Base-by-base conservation (phyloP, 2,113 vertebrate genomes). In the Grammomys dolichurus region DNA sequence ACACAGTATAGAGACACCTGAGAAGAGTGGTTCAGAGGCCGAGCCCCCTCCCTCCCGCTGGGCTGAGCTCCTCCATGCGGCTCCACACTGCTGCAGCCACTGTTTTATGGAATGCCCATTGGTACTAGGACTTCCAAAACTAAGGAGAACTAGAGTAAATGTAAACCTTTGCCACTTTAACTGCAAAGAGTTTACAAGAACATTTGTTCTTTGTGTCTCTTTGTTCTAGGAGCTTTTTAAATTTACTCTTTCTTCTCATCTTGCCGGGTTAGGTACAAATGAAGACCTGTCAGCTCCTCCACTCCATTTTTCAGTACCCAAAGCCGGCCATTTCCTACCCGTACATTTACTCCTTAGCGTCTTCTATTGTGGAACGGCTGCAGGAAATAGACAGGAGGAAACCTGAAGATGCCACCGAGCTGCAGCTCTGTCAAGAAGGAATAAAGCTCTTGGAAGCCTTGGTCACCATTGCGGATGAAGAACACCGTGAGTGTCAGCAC, bases 241-340 rank as follows among this genome's bases (percentile, higher is more conserved):
- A 92, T 70, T 96, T 88, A 96, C 14, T 77, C 13, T 93, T 95
- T 94, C 63, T 98, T 97, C 98, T 94, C 97, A 77, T 93, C 81
- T 98, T 93, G 94, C 88, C 67, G 72, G 17, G 98, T 87, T 97
- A 99, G 99, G 99, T 99, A 10, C 98, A 99, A 96, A 98, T 94
- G 94, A 99, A 98, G 56, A 99, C 99, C 98, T 99, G 98, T 98
- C 99, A 99, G 98, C 98, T 99, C 95, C 97, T 99, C 13, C 98
- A 98, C 46, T 99, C 99, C 28, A 98, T 99, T 98, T 99, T 99
- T 91, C 99, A 99, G 98, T 98, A 98, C 97, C 99, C 98, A 4
- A 98, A 98, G 87, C 96, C 92, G 70, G 97, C 95, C 3, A 96
- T 99, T 51, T 98, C 99, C 1, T 98, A 99, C 69, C 99, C 99